Evolutionary conservation across 2,888 invertebrate genomes (phyloP).

Genomic region (Sphinx pinastri): DNA sequence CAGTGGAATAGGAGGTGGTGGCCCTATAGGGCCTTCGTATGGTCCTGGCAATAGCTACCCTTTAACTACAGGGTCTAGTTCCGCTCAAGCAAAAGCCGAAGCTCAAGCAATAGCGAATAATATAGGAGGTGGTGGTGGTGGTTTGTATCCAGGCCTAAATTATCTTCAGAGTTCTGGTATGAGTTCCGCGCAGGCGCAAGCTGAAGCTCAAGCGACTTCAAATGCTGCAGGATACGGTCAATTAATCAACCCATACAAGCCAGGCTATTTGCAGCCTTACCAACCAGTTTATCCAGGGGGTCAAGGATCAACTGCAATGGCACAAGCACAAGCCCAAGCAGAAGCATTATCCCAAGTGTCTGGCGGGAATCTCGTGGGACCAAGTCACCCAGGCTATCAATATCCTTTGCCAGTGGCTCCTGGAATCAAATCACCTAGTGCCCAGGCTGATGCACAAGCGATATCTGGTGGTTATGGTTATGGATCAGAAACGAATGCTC

Average conservation of each 20-base stretch:
- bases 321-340: conserved; percentile 19
- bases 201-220: neutral
- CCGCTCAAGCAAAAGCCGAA: conserved; percentile 22
- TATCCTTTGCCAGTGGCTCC: neutral
- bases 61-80: neutral
- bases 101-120: conserved; percentile 4
- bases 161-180: neutral
- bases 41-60: conserved; percentile 13
- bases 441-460: conserved; percentile 11
- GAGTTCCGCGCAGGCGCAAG: conserved; percentile 13
- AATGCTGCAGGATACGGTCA: conserved; percentile 9
- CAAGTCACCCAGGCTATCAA: neutral
- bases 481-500: conserved; percentile 12
- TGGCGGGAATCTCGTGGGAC: neutral
- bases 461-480: conserved; percentile 1
- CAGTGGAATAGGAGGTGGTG: conserved; percentile 5
- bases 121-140: neutral
- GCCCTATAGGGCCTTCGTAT: neutral
- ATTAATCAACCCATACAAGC: neutral
- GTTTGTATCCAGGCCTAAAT: conserved; percentile 9
- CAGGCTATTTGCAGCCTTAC: neutral
- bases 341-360: neutral
- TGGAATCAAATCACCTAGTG: conserved; percentile 6
- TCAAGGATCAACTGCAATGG: neutral
- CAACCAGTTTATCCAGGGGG: neutral